A percentile compares a stretch with the other conserved stretches of the same genome.
These are phyloP conservation scores for Neopelma chrysocephalum DNA, from an alignment of 2,797 vertebrate genomes.

Conservation along the genomic window DNA sequence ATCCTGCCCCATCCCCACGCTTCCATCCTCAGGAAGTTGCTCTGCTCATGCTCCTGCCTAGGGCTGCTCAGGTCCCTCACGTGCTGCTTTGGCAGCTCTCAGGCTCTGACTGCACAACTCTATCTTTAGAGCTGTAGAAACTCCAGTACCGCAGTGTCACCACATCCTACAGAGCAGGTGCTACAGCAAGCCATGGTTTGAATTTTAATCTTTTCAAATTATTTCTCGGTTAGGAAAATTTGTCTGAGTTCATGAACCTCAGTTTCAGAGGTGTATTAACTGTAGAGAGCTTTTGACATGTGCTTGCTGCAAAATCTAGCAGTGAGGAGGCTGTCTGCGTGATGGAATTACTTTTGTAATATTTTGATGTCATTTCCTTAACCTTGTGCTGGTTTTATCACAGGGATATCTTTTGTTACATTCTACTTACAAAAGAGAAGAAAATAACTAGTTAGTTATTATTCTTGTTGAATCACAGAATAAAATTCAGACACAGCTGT, in stretches of 20 bases:
- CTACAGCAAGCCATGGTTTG: not conserved
- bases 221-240: not conserved
- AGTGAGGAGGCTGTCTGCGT: not conserved
- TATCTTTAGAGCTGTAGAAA: constrained; percentile 7
- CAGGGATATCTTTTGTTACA: constrained; percentile 2
- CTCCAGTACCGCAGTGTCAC: not conserved
- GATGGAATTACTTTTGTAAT: not conserved
- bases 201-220: not conserved
- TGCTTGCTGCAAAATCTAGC: not conserved
- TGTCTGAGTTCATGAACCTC: not conserved
- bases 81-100: not conserved
- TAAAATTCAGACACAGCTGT: constrained; percentile 31
- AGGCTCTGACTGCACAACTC: not conserved
- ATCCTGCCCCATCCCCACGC: not conserved
- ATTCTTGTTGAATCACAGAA: constrained; percentile 33
- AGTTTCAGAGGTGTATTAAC: not conserved
- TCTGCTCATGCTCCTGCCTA: rapidly evolving
- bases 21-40: not conserved
- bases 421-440: not conserved
- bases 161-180: not conserved
- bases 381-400: constrained; percentile 36
- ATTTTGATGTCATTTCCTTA: constrained; percentile 29
- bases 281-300: not conserved
- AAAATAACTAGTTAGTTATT: constrained; percentile 42
- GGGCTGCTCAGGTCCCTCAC: not conserved